Conservation (phyloP, 64 coral and sea anemone species). For the Porites lutea region DNA sequence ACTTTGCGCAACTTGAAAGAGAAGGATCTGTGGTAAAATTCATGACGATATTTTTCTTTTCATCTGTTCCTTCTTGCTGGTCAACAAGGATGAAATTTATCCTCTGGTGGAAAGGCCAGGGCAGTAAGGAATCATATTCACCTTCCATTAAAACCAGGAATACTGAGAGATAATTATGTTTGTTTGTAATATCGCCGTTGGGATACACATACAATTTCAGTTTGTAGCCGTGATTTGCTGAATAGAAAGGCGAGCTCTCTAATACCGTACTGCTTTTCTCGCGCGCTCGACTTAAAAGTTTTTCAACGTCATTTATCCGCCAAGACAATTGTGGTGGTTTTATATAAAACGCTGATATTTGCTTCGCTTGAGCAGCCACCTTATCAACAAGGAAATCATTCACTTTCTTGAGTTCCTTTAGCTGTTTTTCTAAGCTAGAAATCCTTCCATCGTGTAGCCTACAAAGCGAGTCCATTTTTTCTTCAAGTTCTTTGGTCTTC, state of each 20-base stretch:
- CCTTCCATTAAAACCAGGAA: slow-evolving; percentile 4
- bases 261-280: not conserved
- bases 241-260: not conserved
- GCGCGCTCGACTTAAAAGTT: not conserved
- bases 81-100: not conserved
- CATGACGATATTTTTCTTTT: not conserved
- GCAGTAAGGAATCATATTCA: slow-evolving; percentile 10
- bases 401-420: not conserved
- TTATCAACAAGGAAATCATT: not conserved
- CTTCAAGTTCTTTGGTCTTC: not conserved
- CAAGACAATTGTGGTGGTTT: not conserved
- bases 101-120: not conserved
- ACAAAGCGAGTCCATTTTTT: not conserved
- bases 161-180: not conserved
- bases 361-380: not conserved
- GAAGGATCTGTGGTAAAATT: not conserved
- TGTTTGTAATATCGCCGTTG: not conserved
- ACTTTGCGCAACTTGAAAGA: not conserved
- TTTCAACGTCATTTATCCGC: not conserved
- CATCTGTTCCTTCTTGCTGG: not conserved
- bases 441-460: not conserved
- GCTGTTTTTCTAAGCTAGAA: not conserved
- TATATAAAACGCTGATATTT: not conserved
- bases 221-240: not conserved
- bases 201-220: not conserved